A percentile compares a stretch with the other conserved stretches of the same genome.
Evolutionary conservation across 2,888 invertebrate species (phyloP).

Genomic region (Bugula neritina): DNA sequence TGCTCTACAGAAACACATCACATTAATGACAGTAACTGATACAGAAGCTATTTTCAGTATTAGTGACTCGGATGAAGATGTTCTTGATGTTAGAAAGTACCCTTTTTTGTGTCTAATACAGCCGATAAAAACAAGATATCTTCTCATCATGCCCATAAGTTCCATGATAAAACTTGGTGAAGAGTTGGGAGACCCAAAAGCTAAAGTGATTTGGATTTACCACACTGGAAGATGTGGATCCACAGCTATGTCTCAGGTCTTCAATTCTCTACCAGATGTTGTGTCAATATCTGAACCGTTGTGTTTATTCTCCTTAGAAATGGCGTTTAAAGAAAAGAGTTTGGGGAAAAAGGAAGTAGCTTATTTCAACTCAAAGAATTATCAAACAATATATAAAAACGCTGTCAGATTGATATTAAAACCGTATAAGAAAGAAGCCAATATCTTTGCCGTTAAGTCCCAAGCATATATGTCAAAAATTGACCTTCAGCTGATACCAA

Average conservation of each 20-base stretch:
- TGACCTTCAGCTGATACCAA: background rate
- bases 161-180: background rate
- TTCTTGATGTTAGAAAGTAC: background rate
- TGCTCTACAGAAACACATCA: slow-evolving; percentile 12
- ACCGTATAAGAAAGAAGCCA: background rate
- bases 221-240: background rate
- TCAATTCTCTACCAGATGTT: slow-evolving; percentile 8
- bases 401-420: slow-evolving; percentile 1
- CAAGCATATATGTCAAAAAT: background rate
- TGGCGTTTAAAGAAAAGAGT: background rate
- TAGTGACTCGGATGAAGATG: background rate
- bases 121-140: background rate
- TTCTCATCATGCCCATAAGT: background rate
- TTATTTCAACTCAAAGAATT: background rate
- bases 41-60: slow-evolving; percentile 3
- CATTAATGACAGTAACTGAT: background rate
- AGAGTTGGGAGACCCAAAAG: background rate
- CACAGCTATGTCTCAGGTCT: background rate
- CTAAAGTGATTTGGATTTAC: slow-evolving; percentile 4
- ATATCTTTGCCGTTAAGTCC: background rate
- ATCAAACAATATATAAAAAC: background rate
- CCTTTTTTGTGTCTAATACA: background rate
- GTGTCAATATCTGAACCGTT: slow-evolving; percentile 3
- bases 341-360: background rate
- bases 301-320: background rate